Evolutionary conservation across 2,888 invertebrate species (phyloP).

Genomic region (Drosophila limbata): DNA sequence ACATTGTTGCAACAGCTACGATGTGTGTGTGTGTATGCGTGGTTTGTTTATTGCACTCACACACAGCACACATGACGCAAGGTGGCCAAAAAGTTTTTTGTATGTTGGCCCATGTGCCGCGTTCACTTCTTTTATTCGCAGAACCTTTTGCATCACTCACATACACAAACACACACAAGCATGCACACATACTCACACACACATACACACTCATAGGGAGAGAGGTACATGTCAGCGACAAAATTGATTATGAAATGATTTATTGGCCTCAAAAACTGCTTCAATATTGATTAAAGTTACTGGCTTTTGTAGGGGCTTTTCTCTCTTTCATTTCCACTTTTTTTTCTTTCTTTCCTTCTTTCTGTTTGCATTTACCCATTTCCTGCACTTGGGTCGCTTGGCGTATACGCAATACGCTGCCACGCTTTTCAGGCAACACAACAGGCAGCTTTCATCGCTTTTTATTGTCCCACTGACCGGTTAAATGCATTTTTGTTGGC

Average conservation of each 20-base stretch:
- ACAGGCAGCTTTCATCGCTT: constrained; percentile 27
- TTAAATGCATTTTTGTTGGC: constrained; percentile 71
- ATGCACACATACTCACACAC: constrained; percentile 13
- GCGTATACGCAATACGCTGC: constrained; percentile 52
- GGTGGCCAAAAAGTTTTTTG: constrained; percentile 62
- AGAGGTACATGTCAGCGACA: constrained; percentile 73
- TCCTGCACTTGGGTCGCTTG: constrained; percentile 30
- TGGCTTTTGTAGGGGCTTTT: constrained; percentile 33
- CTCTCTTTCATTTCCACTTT: constrained; percentile 5
- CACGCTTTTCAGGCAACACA: constrained; percentile 11
- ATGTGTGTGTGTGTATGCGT: constrained; percentile 39
- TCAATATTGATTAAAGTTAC: constrained; percentile 80
- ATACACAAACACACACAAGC: constrained; percentile 14
- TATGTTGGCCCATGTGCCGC: constrained; percentile 61
- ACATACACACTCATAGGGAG: constrained; percentile 11
- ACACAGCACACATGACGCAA: constrained; percentile 40
- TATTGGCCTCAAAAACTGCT: constrained; percentile 82
- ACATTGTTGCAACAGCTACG: constrained; percentile 42
- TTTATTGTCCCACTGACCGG: constrained; percentile 35
- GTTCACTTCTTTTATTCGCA: constrained; percentile 43
- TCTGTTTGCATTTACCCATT: constrained; percentile 34
- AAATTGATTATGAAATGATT: constrained; percentile 84
- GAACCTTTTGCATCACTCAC: constrained; percentile 44
- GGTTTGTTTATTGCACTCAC: constrained; percentile 73
- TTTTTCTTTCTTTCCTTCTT: not conserved